Percentiles rank a stretch among this genome's conserved stretches.
These are phyloP conservation scores for Gulo gulo DNA, from an alignment of 2,113 vertebrate genomes.

Conservation along the genomic window DNA sequence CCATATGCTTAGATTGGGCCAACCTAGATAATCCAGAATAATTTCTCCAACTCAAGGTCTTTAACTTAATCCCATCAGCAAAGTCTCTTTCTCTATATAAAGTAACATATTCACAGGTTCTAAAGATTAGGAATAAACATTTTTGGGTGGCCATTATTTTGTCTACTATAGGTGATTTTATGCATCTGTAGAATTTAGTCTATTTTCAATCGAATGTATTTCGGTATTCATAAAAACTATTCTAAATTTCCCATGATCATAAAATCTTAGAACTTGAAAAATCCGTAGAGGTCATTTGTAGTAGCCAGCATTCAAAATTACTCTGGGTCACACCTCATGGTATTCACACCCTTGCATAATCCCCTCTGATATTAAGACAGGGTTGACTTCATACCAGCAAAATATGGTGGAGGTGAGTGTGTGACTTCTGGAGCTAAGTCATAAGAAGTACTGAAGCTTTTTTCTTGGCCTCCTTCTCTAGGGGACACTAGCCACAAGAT, in stretches of 20 bases:
- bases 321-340: neutral
- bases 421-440: neutral
- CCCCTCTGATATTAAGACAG: accelerated
- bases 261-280: neutral
- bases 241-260: neutral
- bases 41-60: neutral
- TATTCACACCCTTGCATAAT: neutral
- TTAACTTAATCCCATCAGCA: neutral
- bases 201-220: neutral
- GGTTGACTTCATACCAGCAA: neutral
- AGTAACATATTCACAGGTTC: neutral
- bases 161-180: neutral
- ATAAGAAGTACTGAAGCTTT: neutral
- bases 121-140: neutral
- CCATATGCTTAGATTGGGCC: neutral
- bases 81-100: neutral
- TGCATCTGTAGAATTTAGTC: neutral
- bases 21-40: neutral
- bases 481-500: neutral
- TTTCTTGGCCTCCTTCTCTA: neutral
- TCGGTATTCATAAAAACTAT: neutral
- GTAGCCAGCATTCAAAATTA: neutral
- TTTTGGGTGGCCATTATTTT: neutral
- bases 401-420: neutral
- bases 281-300: neutral